Conservation (phyloP, 2,888 invertebrate genomes). For the Aporophyla lueneburgensis region DNA sequence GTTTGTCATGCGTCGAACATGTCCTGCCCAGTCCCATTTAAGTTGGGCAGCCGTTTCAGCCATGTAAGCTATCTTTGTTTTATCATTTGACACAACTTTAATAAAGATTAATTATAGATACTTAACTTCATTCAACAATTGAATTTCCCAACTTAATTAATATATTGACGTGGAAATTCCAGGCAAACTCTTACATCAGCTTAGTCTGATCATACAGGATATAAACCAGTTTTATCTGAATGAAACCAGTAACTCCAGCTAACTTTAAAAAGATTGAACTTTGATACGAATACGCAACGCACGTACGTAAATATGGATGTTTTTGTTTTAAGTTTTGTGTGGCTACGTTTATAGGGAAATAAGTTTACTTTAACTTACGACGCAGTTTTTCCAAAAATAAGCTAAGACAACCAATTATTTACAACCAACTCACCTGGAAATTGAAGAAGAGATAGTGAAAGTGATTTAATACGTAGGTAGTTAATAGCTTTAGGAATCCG, state of each 20-base stretch:
- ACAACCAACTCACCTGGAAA: too few species aligned
- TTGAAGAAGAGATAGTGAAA: too few species aligned
- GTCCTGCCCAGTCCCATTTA: too few species aligned
- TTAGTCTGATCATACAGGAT: background rate
- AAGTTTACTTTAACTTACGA: background rate
- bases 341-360: background rate
- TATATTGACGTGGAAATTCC: constrained; percentile 17
- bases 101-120: background rate
- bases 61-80: too few species aligned
- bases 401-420: background rate
- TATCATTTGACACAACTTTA: background rate
- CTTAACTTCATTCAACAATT: background rate
- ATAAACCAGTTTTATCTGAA: constrained; percentile 11
- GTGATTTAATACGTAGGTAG: too few species aligned
- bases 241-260: background rate
- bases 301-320: background rate
- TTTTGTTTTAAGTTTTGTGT: background rate
- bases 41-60: too few species aligned
- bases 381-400: background rate
- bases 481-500: too few species aligned
- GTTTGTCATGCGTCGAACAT: too few species aligned
- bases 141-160: background rate
- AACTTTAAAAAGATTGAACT: constrained; percentile 14
- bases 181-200: constrained; percentile 8
- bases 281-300: constrained; percentile 4